These are phyloP conservation scores for Thumatha senex DNA, from an alignment of 2,888 invertebrate genomes.

Conservation along the genomic window DNA sequence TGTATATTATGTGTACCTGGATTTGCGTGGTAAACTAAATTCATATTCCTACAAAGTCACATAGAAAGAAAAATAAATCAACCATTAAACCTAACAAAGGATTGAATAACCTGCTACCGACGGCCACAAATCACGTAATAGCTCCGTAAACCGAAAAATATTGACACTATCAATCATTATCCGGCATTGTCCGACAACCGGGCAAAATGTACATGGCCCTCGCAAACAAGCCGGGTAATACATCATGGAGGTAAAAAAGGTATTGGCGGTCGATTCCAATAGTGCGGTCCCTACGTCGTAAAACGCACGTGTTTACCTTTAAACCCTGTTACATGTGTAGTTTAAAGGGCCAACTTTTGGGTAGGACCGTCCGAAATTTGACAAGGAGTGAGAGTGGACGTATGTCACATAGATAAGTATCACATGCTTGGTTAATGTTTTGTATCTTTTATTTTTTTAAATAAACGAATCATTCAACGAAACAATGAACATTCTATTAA, in stretches of 20 bases:
- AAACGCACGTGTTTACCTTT: conserved; percentile 71
- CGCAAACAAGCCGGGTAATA: conserved; percentile 38
- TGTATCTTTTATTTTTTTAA: too few species aligned
- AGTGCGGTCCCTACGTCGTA: conserved; percentile 67
- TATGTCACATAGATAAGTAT: conserved; percentile 1
- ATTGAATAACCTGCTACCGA: conserved; percentile 40
- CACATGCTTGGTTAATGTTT: too few species aligned
- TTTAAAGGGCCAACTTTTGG: conserved; percentile 76
- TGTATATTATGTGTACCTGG: background rate
- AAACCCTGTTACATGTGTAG: conserved; percentile 72
- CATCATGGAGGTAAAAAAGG: conserved; percentile 59
- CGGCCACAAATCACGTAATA: conserved; percentile 37
- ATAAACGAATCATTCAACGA: too few species aligned
- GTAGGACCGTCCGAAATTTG: conserved; percentile 69
- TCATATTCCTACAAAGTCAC: background rate
- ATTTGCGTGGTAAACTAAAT: background rate
- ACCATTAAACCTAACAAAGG: conserved; percentile 26
- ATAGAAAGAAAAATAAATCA: conserved; percentile 14
- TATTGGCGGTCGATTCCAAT: conserved; percentile 72
- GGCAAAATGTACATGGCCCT: conserved; percentile 38
- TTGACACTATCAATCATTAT: conserved; percentile 55
- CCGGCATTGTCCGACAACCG: conserved; percentile 52
- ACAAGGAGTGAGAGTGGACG: conserved; percentile 47
- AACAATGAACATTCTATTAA: too few species aligned
- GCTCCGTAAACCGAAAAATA: conserved; percentile 43